Evolutionary conservation across 2,797 vertebrate species (phyloP).

Genomic region (Nyctalus aviator): DNA sequence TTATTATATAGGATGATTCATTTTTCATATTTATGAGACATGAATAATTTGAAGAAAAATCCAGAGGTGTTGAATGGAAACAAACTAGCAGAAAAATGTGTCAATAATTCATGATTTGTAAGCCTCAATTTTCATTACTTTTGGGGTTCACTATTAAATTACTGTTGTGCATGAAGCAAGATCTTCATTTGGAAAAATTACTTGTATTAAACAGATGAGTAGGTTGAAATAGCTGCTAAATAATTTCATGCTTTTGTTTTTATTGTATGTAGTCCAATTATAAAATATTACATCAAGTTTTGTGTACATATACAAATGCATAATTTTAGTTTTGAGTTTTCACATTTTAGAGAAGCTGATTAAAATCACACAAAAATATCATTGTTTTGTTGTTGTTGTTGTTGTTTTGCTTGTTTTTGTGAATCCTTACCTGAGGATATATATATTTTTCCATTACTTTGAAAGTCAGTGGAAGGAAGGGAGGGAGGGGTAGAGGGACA

Average conservation of each 20-base stretch:
- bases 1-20: background rate
- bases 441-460: too few species aligned
- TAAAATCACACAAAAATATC: constrained; percentile 56
- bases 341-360: constrained; percentile 67
- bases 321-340: constrained; percentile 72
- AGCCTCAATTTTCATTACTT: constrained; percentile 53
- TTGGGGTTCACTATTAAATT: constrained; percentile 41
- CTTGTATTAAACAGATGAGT: constrained; percentile 77
- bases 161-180: constrained; percentile 56
- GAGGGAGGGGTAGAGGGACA: too few species aligned
- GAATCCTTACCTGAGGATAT: too few species aligned
- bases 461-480: too few species aligned
- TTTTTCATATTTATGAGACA: constrained; percentile 41
- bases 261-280: constrained; percentile 75
- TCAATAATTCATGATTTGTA: constrained; percentile 36
- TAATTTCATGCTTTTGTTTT: constrained; percentile 77
- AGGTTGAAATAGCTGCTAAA: constrained; percentile 67
- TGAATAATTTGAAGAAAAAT: constrained; percentile 38
- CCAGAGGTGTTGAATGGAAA: background rate
- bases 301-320: constrained; percentile 52
- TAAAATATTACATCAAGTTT: constrained; percentile 72
- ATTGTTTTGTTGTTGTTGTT: too few species aligned
- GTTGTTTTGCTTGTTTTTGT: too few species aligned
- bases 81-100: background rate
- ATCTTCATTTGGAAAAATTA: constrained; percentile 73